These are phyloP conservation scores for Orchesella cincta DNA, from an alignment of 1,140 invertebrate genomes.

Conservation along the genomic window DNA sequence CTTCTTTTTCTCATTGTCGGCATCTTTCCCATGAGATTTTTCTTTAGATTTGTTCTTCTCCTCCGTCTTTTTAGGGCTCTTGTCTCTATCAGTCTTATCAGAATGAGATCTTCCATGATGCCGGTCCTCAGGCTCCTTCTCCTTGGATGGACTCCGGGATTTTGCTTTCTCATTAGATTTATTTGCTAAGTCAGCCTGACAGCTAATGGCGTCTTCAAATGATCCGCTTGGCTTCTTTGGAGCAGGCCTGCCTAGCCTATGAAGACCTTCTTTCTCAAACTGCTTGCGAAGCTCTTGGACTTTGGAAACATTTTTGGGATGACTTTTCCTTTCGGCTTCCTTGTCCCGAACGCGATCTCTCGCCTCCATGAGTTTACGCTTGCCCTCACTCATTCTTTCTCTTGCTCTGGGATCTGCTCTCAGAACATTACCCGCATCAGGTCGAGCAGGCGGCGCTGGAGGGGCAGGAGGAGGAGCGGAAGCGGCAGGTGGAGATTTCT, in stretches of 20 bases:
- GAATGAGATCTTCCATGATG: not conserved
- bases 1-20: slow-evolving; percentile 36
- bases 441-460: not conserved
- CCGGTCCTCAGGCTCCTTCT: not conserved
- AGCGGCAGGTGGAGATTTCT: not conserved
- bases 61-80: slow-evolving; percentile 26
- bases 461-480: not conserved
- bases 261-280: slow-evolving; percentile 17
- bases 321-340: not conserved
- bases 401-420: not conserved
- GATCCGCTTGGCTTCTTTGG: slow-evolving; percentile 3
- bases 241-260: not conserved
- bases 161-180: not conserved
- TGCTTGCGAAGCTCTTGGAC: slow-evolving; percentile 16
- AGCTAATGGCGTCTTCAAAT: slow-evolving; percentile 6
- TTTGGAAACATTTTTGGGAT: slow-evolving; percentile 10
- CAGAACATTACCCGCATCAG: slow-evolving; percentile 3
- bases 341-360: slow-evolving; percentile 12
- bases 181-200: not conserved
- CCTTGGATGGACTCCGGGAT: not conserved
- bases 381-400: not conserved
- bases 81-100: slow-evolving; percentile 25
- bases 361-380: not conserved
- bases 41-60: slow-evolving; percentile 1
- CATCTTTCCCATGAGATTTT: slow-evolving; percentile 3